phyloP scores from a whole-genome alignment of 2,113 vertebrate genomes.

The Albula glossodonta region DNA sequence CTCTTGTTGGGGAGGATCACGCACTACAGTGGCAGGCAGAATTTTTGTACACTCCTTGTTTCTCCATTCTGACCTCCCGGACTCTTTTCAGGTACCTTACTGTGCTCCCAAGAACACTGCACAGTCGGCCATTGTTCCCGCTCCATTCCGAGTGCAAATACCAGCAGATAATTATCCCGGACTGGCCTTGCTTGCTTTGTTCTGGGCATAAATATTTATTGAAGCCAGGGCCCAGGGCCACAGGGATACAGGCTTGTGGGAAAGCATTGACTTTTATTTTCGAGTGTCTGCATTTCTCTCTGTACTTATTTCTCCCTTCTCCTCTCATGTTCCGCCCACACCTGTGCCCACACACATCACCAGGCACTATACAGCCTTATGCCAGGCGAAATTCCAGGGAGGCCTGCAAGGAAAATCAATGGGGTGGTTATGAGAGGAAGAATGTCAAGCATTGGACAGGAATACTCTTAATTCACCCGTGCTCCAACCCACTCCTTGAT shows the following conservation, averaged over 20 bases:
- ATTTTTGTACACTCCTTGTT: not conserved
- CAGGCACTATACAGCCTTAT: not conserved
- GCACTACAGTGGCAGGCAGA: not conserved
- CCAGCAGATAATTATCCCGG: conserved; percentile 16
- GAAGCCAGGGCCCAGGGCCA: not conserved
- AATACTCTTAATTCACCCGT: not conserved
- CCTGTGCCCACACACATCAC: conserved; percentile 18
- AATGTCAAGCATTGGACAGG: not conserved
- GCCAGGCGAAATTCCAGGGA: not conserved
- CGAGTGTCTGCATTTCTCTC: not conserved
- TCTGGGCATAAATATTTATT: conserved; percentile 29
- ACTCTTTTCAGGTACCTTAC: not conserved
- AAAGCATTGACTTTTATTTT: conserved; percentile 5
- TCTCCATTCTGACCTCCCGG: not conserved
- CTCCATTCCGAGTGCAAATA: conserved; percentile 3
- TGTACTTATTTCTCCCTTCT: not conserved
- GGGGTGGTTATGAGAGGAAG: not conserved
- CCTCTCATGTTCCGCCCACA: conserved; percentile 16
- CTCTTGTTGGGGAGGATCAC: not conserved
- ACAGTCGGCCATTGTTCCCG: not conserved
- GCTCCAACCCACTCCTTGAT: not conserved
- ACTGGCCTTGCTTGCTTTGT: conserved; percentile 6
- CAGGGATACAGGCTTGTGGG: not conserved
- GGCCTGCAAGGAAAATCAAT: not conserved
- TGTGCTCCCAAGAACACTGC: not conserved